A percentile compares a stretch with the other conserved stretches of the same genome.
These are phyloP conservation scores for Pegoplata infirma DNA, from an alignment of 2,888 invertebrate genomes.

Conservation along the genomic window DNA sequence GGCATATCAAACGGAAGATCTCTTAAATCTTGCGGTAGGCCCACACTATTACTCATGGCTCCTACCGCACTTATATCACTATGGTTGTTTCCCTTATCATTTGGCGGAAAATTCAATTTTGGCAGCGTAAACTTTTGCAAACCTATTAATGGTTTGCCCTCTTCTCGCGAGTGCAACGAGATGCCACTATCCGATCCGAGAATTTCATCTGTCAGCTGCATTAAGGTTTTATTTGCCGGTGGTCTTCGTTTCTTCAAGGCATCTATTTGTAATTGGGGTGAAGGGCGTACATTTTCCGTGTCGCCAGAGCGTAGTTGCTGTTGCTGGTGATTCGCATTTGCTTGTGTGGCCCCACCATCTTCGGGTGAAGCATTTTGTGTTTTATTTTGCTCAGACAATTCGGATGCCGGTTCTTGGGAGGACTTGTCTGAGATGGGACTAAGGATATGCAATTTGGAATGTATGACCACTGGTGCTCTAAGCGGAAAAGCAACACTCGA, in stretches of 20 bases:
- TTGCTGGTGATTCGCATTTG: constrained; percentile 50
- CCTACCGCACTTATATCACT: constrained; percentile 70
- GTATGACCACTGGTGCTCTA: constrained; percentile 84
- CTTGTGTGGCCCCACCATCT: constrained; percentile 51
- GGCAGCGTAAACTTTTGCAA: constrained; percentile 81
- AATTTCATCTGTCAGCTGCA: constrained; percentile 82
- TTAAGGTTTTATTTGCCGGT: constrained; percentile 86
- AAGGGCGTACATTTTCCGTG: constrained; percentile 47
- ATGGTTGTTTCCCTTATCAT: constrained; percentile 76
- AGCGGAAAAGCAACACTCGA: constrained; percentile 81
- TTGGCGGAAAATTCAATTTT: constrained; percentile 79
- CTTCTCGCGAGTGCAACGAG: constrained; percentile 90
- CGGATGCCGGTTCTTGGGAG: constrained; percentile 90
- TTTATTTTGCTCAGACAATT: constrained; percentile 88
- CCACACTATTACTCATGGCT: constrained; percentile 72
- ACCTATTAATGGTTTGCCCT: constrained; percentile 82
- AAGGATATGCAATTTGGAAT: constrained; percentile 89
- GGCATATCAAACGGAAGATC: constrained; percentile 95
- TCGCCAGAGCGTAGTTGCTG: constrained; percentile 61
- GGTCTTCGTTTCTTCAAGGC: constrained; percentile 79
- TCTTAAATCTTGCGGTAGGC: constrained; percentile 84
- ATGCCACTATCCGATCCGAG: constrained; percentile 94
- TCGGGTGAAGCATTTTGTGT: constrained; percentile 84
- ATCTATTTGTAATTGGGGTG: constrained; percentile 63
- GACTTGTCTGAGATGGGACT: constrained; percentile 95